phyloP scores from a whole-genome alignment of 2,797 vertebrate genomes.

The Sciurus carolinensis region DNA sequence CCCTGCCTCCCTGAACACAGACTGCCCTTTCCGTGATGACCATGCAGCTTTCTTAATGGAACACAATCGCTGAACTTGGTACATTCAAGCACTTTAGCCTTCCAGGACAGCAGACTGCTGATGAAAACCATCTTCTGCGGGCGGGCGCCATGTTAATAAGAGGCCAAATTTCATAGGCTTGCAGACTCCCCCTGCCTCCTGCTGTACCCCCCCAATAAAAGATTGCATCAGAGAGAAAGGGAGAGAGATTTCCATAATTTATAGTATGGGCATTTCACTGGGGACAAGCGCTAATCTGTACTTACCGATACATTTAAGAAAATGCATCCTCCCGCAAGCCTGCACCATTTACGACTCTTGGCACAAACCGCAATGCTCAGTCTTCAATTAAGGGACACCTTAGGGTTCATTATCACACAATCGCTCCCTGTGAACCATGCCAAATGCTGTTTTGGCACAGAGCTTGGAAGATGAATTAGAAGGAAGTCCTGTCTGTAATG shows the following conservation, averaged over 20 bases:
- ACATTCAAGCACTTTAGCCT: slow-evolving; percentile 88
- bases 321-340: slow-evolving; percentile 92
- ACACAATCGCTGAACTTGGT: slow-evolving; percentile 87
- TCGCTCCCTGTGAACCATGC: slow-evolving; percentile 94
- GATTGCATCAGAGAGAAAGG: slow-evolving; percentile 90
- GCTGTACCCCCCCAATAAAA: slow-evolving; percentile 87
- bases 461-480: slow-evolving; percentile 94
- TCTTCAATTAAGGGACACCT: slow-evolving; percentile 96
- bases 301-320: slow-evolving; percentile 96
- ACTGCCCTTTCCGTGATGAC: slow-evolving; percentile 24
- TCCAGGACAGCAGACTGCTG: slow-evolving; percentile 89
- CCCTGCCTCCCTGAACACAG: neutral
- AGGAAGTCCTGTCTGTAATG: slow-evolving; percentile 92
- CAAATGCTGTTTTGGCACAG: slow-evolving; percentile 95
- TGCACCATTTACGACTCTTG: slow-evolving; percentile 93
- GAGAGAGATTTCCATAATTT: slow-evolving; percentile 92
- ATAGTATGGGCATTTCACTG: slow-evolving; percentile 91
- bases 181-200: slow-evolving; percentile 85
- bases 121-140: slow-evolving; percentile 82
- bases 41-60: slow-evolving; percentile 87
- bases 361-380: slow-evolving; percentile 92
- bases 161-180: slow-evolving; percentile 88
- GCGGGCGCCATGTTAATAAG: slow-evolving; percentile 90
- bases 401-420: slow-evolving; percentile 94
- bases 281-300: slow-evolving; percentile 93